Conservation (phyloP, 2,113 vertebrate genomes). For the Chionis minor region DNA sequence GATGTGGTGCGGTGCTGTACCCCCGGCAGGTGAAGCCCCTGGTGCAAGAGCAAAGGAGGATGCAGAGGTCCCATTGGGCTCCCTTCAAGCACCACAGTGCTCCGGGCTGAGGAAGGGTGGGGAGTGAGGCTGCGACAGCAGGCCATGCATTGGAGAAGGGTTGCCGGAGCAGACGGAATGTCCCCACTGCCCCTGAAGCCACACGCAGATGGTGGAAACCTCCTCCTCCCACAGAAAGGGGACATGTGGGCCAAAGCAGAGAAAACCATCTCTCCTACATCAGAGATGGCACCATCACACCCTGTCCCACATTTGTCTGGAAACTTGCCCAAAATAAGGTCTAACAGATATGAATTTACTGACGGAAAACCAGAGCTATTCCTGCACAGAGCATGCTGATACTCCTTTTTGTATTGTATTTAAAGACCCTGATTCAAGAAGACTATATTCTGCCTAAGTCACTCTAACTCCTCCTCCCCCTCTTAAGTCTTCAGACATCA, state of each 20-base stretch:
- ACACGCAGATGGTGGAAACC: not conserved
- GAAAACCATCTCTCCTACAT: accelerated
- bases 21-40: not conserved
- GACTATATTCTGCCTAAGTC: not conserved
- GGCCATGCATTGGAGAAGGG: not conserved
- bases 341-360: not conserved
- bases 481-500: not conserved
- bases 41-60: not conserved
- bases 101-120: not conserved
- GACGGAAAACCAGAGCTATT: not conserved
- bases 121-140: accelerated
- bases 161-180: accelerated
- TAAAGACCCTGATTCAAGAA: not conserved
- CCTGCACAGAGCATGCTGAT: not conserved
- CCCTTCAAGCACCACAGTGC: accelerated
- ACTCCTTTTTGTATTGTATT: not conserved
- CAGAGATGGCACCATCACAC: not conserved
- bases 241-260: not conserved
- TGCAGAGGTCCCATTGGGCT: not conserved
- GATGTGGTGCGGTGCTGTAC: accelerated
- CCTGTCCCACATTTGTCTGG: not conserved
- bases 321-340: not conserved
- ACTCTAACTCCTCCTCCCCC: not conserved
- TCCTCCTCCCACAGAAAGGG: not conserved
- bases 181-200: not conserved